These are phyloP conservation scores for Pandion haliaetus DNA, from an alignment of 2,113 vertebrate species.

Conservation along the genomic window DNA sequence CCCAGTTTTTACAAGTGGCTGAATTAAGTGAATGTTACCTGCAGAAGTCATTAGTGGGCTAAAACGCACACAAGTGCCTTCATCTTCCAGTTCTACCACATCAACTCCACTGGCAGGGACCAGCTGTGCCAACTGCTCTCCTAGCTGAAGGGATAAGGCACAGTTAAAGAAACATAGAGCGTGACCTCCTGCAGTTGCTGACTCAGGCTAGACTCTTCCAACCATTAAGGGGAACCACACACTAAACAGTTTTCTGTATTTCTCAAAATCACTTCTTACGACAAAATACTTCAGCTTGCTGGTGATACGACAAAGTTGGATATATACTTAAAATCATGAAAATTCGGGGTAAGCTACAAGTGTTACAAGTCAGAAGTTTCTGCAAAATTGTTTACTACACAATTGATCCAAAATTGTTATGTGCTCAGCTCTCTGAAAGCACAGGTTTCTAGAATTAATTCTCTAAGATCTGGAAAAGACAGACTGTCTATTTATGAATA, in stretches of 20 bases:
- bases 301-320: rapidly evolving
- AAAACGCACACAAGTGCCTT: conserved; percentile 89
- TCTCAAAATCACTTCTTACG: background rate
- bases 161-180: background rate
- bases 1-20: background rate
- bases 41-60: conserved; percentile 91
- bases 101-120: conserved; percentile 86
- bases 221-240: background rate
- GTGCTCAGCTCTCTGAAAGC: background rate
- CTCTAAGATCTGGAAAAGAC: background rate
- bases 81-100: conserved; percentile 90
- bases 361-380: background rate
- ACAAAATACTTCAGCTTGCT: background rate
- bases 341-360: background rate
- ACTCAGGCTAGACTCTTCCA: background rate
- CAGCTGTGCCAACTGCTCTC: conserved; percentile 82
- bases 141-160: conserved; percentile 75
- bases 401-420: background rate
- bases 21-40: conserved; percentile 66
- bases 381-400: background rate
- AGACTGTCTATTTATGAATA: background rate
- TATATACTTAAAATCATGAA: background rate
- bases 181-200: background rate
- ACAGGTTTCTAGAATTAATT: background rate
- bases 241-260: background rate